Evolutionary conservation across 2,113 vertebrate genomes (phyloP).

Genomic region (Apodemus sylvaticus): DNA sequence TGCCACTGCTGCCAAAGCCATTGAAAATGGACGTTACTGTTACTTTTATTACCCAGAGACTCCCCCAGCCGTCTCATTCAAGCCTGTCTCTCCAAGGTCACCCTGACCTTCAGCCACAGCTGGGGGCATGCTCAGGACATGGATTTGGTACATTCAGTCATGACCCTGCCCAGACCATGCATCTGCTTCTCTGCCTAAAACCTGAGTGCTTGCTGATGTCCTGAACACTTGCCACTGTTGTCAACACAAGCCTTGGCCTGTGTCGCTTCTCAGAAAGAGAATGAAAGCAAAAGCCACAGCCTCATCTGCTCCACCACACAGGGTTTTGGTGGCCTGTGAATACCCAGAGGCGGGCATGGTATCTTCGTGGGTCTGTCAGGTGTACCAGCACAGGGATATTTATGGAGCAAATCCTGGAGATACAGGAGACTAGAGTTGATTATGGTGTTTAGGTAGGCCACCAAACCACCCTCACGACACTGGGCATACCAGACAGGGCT

Average conservation of each 20-base stretch:
- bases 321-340: neutral
- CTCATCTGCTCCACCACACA: neutral
- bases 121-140: neutral
- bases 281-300: neutral
- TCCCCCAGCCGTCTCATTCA: neutral
- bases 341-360: neutral
- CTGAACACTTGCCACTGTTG: neutral
- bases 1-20: neutral
- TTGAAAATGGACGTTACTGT: neutral
- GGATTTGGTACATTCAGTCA: neutral
- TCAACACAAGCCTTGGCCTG: neutral
- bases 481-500: neutral
- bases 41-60: neutral
- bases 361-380: neutral
- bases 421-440: neutral
- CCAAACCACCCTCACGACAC: rapidly evolving
- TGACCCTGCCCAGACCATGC: rapidly evolving
- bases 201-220: neutral
- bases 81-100: neutral
- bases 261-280: neutral
- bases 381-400: neutral
- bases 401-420: neutral
- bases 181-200: neutral
- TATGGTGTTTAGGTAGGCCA: neutral
- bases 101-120: no score